phyloP scores from a whole-genome alignment of 1,140 invertebrate genomes.

The Mya arenaria region DNA sequence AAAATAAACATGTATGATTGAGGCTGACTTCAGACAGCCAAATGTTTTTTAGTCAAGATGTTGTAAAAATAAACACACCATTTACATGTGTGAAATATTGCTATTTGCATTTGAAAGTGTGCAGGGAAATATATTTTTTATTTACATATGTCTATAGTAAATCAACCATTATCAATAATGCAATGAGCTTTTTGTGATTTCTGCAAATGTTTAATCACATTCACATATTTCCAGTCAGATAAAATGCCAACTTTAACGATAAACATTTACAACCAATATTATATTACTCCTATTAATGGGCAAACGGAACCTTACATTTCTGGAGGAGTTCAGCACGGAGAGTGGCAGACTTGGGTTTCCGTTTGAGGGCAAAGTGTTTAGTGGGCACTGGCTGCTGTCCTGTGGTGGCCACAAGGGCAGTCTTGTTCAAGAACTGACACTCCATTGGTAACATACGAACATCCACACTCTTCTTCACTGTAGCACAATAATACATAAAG shows the following conservation, averaged over 20 bases:
- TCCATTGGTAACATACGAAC: conserved; percentile 95
- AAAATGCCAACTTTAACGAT: too few species aligned
- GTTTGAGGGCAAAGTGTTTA: conserved; percentile 97
- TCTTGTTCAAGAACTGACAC: conserved; percentile 98
- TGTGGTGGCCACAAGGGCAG: conserved; percentile 92
- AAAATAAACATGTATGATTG: too few species aligned
- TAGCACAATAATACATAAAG: too few species aligned
- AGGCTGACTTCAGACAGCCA: background rate
- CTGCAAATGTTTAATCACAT: too few species aligned
- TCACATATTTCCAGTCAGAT: too few species aligned
- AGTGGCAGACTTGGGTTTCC: conserved; percentile 97
- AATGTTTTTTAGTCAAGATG: too few species aligned
- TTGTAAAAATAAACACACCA: too few species aligned
- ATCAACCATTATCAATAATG: too few species aligned
- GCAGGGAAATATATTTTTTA: background rate
- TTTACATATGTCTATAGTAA: too few species aligned
- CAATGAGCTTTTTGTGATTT: too few species aligned
- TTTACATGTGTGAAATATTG: background rate
- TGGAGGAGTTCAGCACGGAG: conserved; percentile 94
- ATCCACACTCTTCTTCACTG: conserved; percentile 90
- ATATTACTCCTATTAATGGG: too few species aligned
- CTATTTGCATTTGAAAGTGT: background rate
- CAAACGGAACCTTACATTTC: conserved; percentile 88
- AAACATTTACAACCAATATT: too few species aligned
- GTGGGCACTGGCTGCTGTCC: conserved; percentile 84